Base-by-base conservation (phyloP, 2,797 vertebrate genomes). In the Myripristis murdjan region DNA sequence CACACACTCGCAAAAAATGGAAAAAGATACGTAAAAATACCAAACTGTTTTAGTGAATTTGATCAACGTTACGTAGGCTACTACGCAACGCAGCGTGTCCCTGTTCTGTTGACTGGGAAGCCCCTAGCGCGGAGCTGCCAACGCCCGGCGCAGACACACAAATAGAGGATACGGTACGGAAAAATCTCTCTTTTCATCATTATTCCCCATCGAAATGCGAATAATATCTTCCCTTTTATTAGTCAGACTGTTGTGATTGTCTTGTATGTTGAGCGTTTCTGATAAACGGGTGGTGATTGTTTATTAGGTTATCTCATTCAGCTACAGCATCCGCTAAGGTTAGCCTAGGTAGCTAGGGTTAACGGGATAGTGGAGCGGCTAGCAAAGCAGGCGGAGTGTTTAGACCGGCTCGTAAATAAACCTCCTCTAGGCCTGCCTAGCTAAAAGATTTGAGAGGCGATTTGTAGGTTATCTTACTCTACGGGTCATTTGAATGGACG, bases 141-240 rank as follows among this genome's bases (percentile, higher is more conserved):
- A 95, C 95, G 95, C 95, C 95, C 95, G 94, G 93, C 88, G 89
- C 83, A 91, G 71, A 94, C 85, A 94, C 87, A 89, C 90, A 86
- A 89, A 89, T 81, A 87, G 74, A 87, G 87, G 87, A 93, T 73
- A 91, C 92, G 94, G 95, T 95, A 87, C 63, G 92, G 60, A 31
- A 39, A 66, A 31, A 43, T 22, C 39, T 33, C 55, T n/a, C 55
- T 12, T 4, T 18, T 1, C 23, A 0, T 52, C 6, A 64, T 16
- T 49, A n/a, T 11, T 26, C 9, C 1, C 0, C 1, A 2, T 49
- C 1, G 23, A 35, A 14, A 1, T 15, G 0, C 20, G 8, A 0
- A 26, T 43, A 0, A 2, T 3, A 12, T 41, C 4, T 4, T 41
- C 14, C 1, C n/a, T 16, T 15, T 41, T 14, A 14, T 33, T 5